Percentiles rank a stretch among this genome's conserved stretches.
phyloP scores from a whole-genome alignment of 1,140 invertebrate species.

The Littorina saxatilis region DNA sequence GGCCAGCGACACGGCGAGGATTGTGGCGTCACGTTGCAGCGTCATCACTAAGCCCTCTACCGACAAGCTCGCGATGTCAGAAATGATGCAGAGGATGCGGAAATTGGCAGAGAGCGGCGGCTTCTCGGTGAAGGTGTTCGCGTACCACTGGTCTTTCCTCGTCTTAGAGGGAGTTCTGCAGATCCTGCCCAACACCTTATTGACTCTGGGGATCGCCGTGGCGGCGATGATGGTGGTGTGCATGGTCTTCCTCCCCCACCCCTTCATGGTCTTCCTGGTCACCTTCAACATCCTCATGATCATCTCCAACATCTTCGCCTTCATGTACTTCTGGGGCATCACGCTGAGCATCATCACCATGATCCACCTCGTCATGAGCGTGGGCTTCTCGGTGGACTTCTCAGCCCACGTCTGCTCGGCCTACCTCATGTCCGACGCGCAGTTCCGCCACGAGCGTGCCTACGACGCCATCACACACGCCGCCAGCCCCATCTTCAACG shows the following conservation, averaged over 20 bases:
- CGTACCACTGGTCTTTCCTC: slow-evolving; percentile 54
- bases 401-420: slow-evolving; percentile 98
- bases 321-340: slow-evolving; percentile 96
- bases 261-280: slow-evolving; percentile 95
- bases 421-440: slow-evolving; percentile 88
- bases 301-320: too few relatives aligned
- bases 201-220: slow-evolving; percentile 93
- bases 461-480: too few relatives aligned
- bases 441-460: slow-evolving; percentile 81
- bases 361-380: too few relatives aligned
- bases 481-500: too few relatives aligned
- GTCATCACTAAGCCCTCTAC: slow-evolving; percentile 47
- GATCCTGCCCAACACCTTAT: slow-evolving; percentile 92
- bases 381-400: slow-evolving; percentile 99
- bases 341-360: slow-evolving; percentile 98
- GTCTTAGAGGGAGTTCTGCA: slow-evolving; percentile 86
- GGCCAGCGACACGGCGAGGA: too few relatives aligned
- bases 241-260: slow-evolving; percentile 97
- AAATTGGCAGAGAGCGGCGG: slow-evolving; percentile 49
- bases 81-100: slow-evolving; percentile 56
- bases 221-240: slow-evolving; percentile 96
- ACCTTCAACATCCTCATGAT: slow-evolving; percentile 97
- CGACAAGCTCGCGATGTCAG: slow-evolving; percentile 45
- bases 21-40: slow-evolving; percentile 80
- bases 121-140: slow-evolving; percentile 50